Conservation (phyloP, 2,797 vertebrate species). For the Synanceia verrucosa region DNA sequence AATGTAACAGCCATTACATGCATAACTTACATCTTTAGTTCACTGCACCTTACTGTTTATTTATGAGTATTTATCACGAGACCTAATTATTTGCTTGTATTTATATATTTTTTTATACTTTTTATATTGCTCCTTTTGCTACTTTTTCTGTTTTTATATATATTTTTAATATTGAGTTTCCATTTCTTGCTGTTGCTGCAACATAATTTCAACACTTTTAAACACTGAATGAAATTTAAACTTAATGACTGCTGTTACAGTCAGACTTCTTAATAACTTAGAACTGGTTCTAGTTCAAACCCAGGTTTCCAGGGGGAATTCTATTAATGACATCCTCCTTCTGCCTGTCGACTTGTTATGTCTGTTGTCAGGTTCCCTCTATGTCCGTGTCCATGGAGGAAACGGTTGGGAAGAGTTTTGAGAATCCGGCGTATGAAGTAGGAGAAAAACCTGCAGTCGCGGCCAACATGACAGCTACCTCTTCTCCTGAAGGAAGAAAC, state of each 20-base stretch:
- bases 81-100: too few relatives aligned
- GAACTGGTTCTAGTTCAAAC: not conserved
- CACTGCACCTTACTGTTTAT: too few relatives aligned
- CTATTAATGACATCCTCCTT: not conserved
- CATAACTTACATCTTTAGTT: too few relatives aligned
- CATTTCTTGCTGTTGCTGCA: too few relatives aligned
- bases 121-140: accelerated
- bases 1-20: not conserved
- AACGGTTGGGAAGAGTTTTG: conserved; percentile 60
- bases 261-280: not conserved
- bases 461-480: not conserved
- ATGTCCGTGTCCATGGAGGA: conserved; percentile 54
- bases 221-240: not conserved
- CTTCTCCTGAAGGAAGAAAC: conserved; percentile 28
- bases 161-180: too few relatives aligned
- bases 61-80: too few relatives aligned
- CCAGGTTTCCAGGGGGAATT: not conserved
- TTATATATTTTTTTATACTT: too few relatives aligned
- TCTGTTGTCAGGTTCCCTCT: conserved; percentile 51
- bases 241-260: not conserved
- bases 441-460: conserved; percentile 1
- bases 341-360: not conserved
- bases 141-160: not conserved
- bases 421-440: conserved; percentile 72
- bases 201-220: too few relatives aligned